Evolutionary conservation across 64 coral and sea anemone species (phyloP).

Genomic region (Actinia equina): DNA sequence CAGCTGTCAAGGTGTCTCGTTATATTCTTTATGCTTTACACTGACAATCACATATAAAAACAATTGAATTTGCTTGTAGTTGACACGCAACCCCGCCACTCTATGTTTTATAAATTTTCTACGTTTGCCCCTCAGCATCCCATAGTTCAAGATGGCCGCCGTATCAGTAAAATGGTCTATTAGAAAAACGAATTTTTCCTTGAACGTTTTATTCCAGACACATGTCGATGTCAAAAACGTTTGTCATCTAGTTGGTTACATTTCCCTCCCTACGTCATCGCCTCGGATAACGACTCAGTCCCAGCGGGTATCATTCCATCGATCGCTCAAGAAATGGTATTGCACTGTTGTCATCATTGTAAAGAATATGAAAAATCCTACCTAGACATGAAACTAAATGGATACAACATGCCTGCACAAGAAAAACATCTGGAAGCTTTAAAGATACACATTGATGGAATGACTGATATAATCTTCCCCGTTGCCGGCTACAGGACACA

Average conservation of each 20-base stretch:
- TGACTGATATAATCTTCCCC: constrained; percentile 71
- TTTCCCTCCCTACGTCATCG: constrained; percentile 51
- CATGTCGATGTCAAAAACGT: constrained; percentile 71
- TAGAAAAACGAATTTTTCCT: not conserved
- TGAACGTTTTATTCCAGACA: constrained; percentile 39
- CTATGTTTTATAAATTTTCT: no score
- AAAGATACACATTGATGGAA: constrained; percentile 19
- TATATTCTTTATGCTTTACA: no score
- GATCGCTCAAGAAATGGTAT: constrained; percentile 43
- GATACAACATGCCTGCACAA: constrained; percentile 34
- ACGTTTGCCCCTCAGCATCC: no score
- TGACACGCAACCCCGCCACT: no score
- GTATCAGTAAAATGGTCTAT: no score
- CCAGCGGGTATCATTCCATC: constrained; percentile 50
- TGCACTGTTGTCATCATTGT: constrained; percentile 71
- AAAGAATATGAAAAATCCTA: constrained; percentile 55
- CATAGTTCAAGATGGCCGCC: no score
- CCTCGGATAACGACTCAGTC: not conserved
- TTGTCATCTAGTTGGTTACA: constrained; percentile 62
- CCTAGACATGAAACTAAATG: constrained; percentile 50
- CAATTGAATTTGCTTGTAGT: no score
- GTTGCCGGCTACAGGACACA: constrained; percentile 39
- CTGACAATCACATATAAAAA: no score
- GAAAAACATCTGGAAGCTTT: not conserved
- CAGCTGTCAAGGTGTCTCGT: no score